Percentiles rank a stretch among this genome's conserved stretches.
Evolutionary conservation across 2,113 vertebrate genomes (phyloP).

Genomic region (Thamnaconus septentrionalis): DNA sequence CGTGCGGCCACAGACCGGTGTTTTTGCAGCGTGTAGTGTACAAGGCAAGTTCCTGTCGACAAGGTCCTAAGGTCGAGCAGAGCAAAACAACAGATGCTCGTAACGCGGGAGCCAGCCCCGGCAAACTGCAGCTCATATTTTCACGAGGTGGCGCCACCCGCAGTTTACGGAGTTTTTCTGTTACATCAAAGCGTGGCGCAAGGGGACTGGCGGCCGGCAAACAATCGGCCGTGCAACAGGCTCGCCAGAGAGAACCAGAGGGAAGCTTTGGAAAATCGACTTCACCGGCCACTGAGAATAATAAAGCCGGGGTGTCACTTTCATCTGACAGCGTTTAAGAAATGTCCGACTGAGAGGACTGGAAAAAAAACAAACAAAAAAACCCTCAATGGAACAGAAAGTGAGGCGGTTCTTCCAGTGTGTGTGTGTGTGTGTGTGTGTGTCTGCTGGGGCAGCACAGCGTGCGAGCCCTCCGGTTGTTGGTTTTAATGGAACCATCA

Average conservation of each 20-base stretch:
- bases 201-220: slow-evolving; percentile 30
- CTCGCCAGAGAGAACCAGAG: neutral
- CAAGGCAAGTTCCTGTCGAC: slow-evolving; percentile 12
- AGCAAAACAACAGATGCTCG: slow-evolving; percentile 63
- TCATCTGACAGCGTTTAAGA: neutral
- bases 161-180: slow-evolving; percentile 52
- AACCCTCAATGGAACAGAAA: too few relatives aligned
- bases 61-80: slow-evolving; percentile 51
- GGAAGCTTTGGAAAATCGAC: slow-evolving; percentile 5
- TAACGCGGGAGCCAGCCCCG: slow-evolving; percentile 60
- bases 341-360: too few relatives aligned
- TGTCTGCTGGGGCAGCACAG: too few relatives aligned
- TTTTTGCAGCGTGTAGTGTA: slow-evolving; percentile 22
- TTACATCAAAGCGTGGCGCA: slow-evolving; percentile 56
- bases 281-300: neutral
- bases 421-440: neutral
- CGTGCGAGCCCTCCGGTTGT: slow-evolving; percentile 12
- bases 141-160: slow-evolving; percentile 62
- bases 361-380: too few relatives aligned
- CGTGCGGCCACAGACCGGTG: neutral
- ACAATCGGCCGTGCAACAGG: slow-evolving; percentile 24
- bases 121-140: slow-evolving; percentile 62
- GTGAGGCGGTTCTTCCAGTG: neutral
- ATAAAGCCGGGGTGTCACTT: slow-evolving; percentile 25
- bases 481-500: slow-evolving; percentile 27